Evolutionary conservation across 2,797 vertebrate genomes (phyloP), one percentile per base, ranked within the genome.

Genomic region (Semotilus atromaculatus): DNA sequence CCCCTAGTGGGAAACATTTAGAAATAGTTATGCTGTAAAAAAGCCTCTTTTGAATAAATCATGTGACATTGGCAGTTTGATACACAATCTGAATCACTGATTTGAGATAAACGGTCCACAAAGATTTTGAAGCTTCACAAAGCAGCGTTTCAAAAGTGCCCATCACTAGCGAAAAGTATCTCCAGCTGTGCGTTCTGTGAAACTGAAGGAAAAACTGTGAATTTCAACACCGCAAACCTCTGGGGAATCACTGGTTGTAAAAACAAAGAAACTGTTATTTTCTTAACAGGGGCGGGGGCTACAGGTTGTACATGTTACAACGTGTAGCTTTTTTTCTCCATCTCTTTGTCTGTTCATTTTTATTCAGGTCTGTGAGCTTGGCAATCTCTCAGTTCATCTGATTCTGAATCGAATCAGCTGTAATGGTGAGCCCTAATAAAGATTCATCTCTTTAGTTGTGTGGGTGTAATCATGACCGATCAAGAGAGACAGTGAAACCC

Each of bases 351-450:
- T 87, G 8, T 48, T 85, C 85, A 93, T 29, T 53, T 64, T 40
- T 68, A 8, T 67, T 82, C 90, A 95, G 94, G 86, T 95, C 4
- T 94, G 93, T 92, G 94, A 96, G 91, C 90, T 91, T 82, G 94
- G 94, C 76, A 95, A 94, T 88, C 94, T 96, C 90, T 95, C 93
- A 26, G 92, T 95, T 87, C 89, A 96, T 0, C 87, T 94, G 86
- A 90, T 88, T 16, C 92, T 95, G 71, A 96, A 92, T 88, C 90
- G 91, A 83, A 90, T 94, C 81, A 87, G 14, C 87, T 91, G 91
- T 88, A 94, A 93, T 78, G 93, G 95, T 95, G 92, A 94, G 93
- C 89, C 51, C 36, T 45, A 67, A 18, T 58, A 31, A 31, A 67
- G 29, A 66, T 80, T 34, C 0, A 23, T 48, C n/a, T 43, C 21